Evolutionary conservation across 1,140 invertebrate species (phyloP).

Genomic region (Papilio dardanus): DNA sequence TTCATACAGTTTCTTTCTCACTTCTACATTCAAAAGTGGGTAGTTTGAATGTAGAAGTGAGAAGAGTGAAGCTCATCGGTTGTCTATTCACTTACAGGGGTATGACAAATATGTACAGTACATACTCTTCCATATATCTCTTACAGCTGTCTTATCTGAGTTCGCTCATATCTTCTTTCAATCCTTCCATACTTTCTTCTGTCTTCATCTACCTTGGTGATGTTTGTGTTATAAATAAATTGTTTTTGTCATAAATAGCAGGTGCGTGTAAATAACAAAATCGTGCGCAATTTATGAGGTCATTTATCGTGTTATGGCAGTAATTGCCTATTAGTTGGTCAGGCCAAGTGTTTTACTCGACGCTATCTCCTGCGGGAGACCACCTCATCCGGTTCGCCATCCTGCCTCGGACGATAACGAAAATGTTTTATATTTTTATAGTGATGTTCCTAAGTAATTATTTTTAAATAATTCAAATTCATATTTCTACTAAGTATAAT

Average conservation of each 20-base stretch:
- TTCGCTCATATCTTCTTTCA: no score
- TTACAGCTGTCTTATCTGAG: no score
- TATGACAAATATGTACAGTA: no score
- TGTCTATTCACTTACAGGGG: no score
- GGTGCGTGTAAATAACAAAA: conserved; percentile 6
- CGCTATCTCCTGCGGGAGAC: conserved; percentile 36
- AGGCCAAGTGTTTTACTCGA: conserved; percentile 25
- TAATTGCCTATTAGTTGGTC: conserved; percentile 36
- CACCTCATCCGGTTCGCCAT: conserved; percentile 58
- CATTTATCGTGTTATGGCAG: not conserved
- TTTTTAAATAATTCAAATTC: not conserved
- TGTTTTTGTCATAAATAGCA: not conserved
- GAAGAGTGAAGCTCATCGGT: no score
- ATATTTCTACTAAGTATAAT: no score
- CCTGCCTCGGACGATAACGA: conserved; percentile 58
- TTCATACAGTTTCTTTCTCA: no score
- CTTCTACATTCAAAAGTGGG: no score
- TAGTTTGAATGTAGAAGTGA: no score
- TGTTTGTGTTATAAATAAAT: not conserved
- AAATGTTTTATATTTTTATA: conserved; percentile 47
- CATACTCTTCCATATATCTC: no score
- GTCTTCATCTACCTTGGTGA: not conserved
- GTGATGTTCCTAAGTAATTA: conserved; percentile 43
- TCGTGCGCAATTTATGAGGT: not conserved
- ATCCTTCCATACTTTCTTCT: no score